Evolutionary conservation across 2,113 vertebrate species (phyloP), one percentile per base, ranked within the genome.

Genomic region (Oreotrochilus melanogaster): DNA sequence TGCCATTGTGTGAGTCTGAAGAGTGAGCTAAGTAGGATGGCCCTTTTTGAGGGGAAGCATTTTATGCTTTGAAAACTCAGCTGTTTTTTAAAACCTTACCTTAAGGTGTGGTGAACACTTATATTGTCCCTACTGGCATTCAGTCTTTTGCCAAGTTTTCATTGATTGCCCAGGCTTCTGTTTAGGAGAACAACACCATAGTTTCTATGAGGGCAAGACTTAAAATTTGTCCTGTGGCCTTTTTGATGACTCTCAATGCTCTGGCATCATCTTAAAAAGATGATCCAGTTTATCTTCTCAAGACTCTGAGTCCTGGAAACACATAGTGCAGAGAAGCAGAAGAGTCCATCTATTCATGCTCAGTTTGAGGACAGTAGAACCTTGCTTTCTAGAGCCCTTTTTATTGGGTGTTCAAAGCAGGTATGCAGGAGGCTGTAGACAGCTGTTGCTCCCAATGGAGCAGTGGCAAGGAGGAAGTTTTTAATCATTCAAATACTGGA

Each of bases 111-210:
- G 35, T 18, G 51, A 56, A 45, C 31, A 4, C 10, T 54, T n/a
- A 3, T 0, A 6, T 21, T 43, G 25, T 54, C 74, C 11, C 1
- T 72, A 24, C n/a, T 4, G 2, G 51, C 48, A 2, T 45, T 56
- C 21, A 35, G 1, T 56, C 23, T 69, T 79, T 15, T 27, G 39
- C 30, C 48, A 53, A 60, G n/a, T 45, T 78, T 64, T 69, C 45
- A 35, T 5, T 35, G 24, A 11, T 48, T 62, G 14, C 21, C 81
- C 21, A 16, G 39, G 31, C 15, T 43, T 64, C 47, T 30, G 5
- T 84, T 78, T 84, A 37, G 14, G 51, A 89, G 61, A 33, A 67
- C 75, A 48, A 35, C n/a, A 57, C 14, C 1, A 0, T 5, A 10
- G 25, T 81, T 91, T 37, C 25, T 45, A 9, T 28, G 45, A 22